Evolutionary conservation across 2,888 invertebrate genomes (phyloP).

Genomic region (Dryobota labecula): DNA sequence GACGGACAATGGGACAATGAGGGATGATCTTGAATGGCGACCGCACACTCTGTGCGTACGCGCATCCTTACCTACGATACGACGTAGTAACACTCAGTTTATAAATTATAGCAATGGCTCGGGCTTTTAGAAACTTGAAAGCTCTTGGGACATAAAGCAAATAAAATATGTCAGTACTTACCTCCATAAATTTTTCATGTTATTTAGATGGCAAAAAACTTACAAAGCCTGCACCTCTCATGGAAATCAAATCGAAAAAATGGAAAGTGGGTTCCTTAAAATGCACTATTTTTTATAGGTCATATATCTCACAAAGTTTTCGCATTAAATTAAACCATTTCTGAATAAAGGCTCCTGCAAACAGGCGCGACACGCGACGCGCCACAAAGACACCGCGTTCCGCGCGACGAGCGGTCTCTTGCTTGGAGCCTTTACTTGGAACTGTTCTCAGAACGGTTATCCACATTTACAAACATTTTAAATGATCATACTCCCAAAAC

Average conservation of each 20-base stretch:
- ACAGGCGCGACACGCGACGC: no score
- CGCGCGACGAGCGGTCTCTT: no score
- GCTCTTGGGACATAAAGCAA: slow-evolving; percentile 59
- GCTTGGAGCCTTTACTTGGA: no score
- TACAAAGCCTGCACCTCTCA: not conserved
- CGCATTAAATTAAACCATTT: not conserved
- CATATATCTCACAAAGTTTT: not conserved
- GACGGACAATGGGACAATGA: slow-evolving; percentile 86
- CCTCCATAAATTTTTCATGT: slow-evolving; percentile 32
- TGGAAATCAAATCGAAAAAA: not conserved
- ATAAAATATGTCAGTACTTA: slow-evolving; percentile 55
- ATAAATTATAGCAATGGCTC: slow-evolving; percentile 73
- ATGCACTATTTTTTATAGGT: not conserved
- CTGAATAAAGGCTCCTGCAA: no score
- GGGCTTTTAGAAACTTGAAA: slow-evolving; percentile 44
- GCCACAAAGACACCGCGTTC: no score
- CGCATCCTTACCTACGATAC: slow-evolving; percentile 63
- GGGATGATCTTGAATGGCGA: slow-evolving; percentile 86
- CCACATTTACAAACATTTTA: not conserved
- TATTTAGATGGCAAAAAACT: slow-evolving; percentile 34
- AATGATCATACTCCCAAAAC: not conserved
- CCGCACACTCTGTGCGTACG: slow-evolving; percentile 86
- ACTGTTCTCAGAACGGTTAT: not conserved
- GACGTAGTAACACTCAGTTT: slow-evolving; percentile 59
- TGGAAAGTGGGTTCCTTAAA: not conserved